Percentiles rank a stretch among this genome's conserved stretches.
Evolutionary conservation across 2,888 invertebrate genomes (phyloP).

Genomic region (Escarpia spicata): DNA sequence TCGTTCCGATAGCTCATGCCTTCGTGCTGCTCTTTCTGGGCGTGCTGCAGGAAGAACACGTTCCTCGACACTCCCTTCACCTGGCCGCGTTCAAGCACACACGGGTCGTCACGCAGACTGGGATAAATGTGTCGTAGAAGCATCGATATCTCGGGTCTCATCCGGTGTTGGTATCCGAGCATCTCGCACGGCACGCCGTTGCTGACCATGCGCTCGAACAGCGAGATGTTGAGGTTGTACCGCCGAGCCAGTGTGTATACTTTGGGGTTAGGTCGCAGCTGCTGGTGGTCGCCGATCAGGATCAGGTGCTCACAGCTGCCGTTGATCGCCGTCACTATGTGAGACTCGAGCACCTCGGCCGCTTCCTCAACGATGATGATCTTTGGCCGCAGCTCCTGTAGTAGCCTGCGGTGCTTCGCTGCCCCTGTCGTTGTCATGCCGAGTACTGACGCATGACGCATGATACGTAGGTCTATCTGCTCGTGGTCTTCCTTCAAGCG

Average conservation of each 20-base stretch:
- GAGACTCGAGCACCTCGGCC: slow-evolving; percentile 86
- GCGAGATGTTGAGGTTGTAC: slow-evolving; percentile 78
- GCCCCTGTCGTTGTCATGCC: slow-evolving; percentile 63
- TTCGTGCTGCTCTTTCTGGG: slow-evolving; percentile 48
- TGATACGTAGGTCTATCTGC: slow-evolving; percentile 47
- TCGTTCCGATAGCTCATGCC: slow-evolving; percentile 52
- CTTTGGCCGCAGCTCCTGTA: slow-evolving; percentile 58
- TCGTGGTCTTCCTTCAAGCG: slow-evolving; percentile 39
- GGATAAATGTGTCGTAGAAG: slow-evolving; percentile 55
- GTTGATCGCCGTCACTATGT: slow-evolving; percentile 83
- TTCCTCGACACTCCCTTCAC: slow-evolving; percentile 53
- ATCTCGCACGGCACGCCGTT: slow-evolving; percentile 73
- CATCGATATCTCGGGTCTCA: slow-evolving; percentile 60
- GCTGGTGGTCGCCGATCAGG: slow-evolving; percentile 85
- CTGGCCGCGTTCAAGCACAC: slow-evolving; percentile 47
- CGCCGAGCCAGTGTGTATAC: slow-evolving; percentile 75
- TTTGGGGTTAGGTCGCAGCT: slow-evolving; percentile 79
- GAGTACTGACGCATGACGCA: slow-evolving; percentile 49
- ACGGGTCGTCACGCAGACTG: slow-evolving; percentile 50
- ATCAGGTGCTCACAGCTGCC: slow-evolving; percentile 81
- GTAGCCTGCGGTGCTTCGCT: slow-evolving; percentile 54
- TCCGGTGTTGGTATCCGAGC: slow-evolving; percentile 72
- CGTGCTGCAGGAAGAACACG: slow-evolving; percentile 58
- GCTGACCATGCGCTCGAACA: slow-evolving; percentile 83
- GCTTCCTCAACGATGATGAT: slow-evolving; percentile 82